phyloP scores from a whole-genome alignment of 92 coral and sea anemone species.

The Meandrina meandrites region DNA sequence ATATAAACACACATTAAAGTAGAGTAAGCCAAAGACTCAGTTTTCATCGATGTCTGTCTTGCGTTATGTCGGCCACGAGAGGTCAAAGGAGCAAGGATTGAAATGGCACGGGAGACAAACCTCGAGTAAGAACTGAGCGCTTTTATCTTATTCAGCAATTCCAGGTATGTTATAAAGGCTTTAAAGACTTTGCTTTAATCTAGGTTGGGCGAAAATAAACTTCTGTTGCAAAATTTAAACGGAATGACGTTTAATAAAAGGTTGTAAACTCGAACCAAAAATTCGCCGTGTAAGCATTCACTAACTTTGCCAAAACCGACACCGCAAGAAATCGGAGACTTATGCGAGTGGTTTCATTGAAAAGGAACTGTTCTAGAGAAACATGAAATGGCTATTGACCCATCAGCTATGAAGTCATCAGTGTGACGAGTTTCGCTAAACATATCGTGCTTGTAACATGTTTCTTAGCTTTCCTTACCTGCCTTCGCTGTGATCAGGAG shows the following conservation, averaged over 20 bases:
- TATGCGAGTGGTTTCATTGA: background rate
- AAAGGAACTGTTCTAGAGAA: background rate
- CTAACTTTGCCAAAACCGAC: constrained; percentile 2
- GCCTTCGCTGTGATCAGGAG: constrained; percentile 4
- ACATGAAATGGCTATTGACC: background rate
- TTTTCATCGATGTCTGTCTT: constrained; percentile 3
- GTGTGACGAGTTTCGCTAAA: background rate
- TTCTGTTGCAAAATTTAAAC: background rate
- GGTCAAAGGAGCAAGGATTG: constrained; percentile 40
- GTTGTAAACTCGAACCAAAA: background rate
- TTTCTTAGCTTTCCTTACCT: constrained; percentile 29
- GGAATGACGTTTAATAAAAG: background rate
- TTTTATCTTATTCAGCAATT: constrained; percentile 27
- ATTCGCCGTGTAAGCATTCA: background rate
- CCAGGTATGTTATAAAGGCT: constrained; percentile 17
- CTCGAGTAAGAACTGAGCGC: background rate
- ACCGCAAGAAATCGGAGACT: constrained; percentile 18
- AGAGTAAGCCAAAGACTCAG: background rate
- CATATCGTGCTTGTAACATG: background rate
- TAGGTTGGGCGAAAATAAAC: background rate
- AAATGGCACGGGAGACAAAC: constrained; percentile 11
- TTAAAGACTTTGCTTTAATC: background rate
- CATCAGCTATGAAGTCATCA: background rate
- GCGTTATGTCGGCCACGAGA: constrained; percentile 37
- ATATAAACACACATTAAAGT: background rate